phyloP scores from a whole-genome alignment of 2,888 invertebrate species.

The Drosophila kokeensis region DNA sequence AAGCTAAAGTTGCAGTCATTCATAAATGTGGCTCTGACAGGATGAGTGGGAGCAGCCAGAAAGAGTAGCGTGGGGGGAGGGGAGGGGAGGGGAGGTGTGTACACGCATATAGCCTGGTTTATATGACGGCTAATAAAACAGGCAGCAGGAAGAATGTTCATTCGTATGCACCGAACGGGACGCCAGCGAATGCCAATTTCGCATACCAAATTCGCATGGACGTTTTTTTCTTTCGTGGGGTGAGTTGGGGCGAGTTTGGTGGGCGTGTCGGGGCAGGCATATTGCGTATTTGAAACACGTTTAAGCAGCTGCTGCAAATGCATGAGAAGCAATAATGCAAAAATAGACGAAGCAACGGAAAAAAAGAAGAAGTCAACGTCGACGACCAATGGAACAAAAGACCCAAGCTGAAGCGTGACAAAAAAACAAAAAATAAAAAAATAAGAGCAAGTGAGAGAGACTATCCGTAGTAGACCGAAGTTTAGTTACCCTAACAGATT shows the following conservation, averaged over 20 bases:
- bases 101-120: slow-evolving; percentile 50
- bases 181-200: slow-evolving; percentile 52
- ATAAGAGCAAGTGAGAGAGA: background rate
- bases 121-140: slow-evolving; percentile 72
- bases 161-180: slow-evolving; percentile 66
- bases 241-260: background rate
- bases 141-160: slow-evolving; percentile 49
- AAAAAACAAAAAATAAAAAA: slow-evolving; percentile 16
- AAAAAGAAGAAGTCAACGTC: slow-evolving; percentile 10
- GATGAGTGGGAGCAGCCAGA: background rate
- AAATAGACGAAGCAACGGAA: slow-evolving; percentile 35
- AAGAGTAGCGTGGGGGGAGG: background rate
- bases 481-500: background rate
- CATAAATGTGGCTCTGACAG: slow-evolving; percentile 17
- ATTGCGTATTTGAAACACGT: slow-evolving; percentile 79
- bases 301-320: slow-evolving; percentile 75
- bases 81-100: background rate
- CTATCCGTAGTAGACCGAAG: background rate
- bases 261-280: slow-evolving; percentile 31
- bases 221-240: slow-evolving; percentile 9
- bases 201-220: slow-evolving; percentile 58
- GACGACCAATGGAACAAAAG: slow-evolving; percentile 43
- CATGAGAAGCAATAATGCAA: slow-evolving; percentile 67
- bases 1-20: slow-evolving; percentile 20
- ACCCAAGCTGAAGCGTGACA: slow-evolving; percentile 66